Evolutionary conservation across 2,113 vertebrate species (phyloP), one percentile per base, ranked within the genome.

Genomic region (Struthio camelus): DNA sequence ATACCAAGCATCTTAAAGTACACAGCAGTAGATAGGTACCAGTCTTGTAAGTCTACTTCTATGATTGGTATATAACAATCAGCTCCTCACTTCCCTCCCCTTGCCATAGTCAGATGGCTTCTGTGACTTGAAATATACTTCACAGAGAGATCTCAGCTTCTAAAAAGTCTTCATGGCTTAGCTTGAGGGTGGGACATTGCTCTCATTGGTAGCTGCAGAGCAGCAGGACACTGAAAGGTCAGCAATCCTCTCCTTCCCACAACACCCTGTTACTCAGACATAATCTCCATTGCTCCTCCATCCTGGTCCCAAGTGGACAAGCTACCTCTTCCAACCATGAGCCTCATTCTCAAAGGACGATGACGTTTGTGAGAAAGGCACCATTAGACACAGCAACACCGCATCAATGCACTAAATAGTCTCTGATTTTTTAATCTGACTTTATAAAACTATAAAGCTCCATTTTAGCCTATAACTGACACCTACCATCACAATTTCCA

Each of bases 11-110:
- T 81, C 61, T 42, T 14, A 23, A 15, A 7, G 51, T 38, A 14
- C 27, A 58, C 28, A 34, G 50, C 62, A 62, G 50, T 67, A 94
- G 62, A 16, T 0, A 30, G 59, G 64, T 8, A 64, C 32, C 44
- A 71, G 23, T 6, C 62, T 54, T 38, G 7, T 6, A 40, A 12
- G 58, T 62, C 77, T 34, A 27, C 38, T 51, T 72, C 17, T 48
- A 38, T 24, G 56, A 70, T 28, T 10, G 0, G 27, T 3, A 22
- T 1, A 4, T 11, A 59, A 22, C n/a, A 92, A 25, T 1, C 3
- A 79, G 84, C 25, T 62, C 44, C 34, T 83, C 48, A 3, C 40
- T 87, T 72, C 67, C 80, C 36, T 73, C 34, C 66, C 22, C 25
- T 85, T 50, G 70, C 44, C 59, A 61, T 1, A 40, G 65, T 20